phyloP scores from a whole-genome alignment of 2,113 vertebrate species.

The Cyprinus carpio region DNA sequence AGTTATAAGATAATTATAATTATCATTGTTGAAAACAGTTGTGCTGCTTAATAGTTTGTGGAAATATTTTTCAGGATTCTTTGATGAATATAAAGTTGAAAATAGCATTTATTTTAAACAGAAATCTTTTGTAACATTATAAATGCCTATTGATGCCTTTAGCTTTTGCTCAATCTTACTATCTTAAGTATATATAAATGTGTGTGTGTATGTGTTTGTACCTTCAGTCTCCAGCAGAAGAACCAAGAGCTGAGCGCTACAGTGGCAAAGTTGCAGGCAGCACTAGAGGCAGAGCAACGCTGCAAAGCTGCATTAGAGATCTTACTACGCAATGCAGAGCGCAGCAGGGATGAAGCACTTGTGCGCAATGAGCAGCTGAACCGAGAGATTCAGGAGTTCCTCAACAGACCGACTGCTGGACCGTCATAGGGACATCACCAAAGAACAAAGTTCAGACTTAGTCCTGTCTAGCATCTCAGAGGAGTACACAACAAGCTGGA shows the following conservation, averaged over 20 bases:
- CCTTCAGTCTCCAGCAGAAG: constrained; percentile 81
- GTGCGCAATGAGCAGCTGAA: constrained; percentile 78
- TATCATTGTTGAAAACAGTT: not conserved
- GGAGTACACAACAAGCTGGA: not conserved
- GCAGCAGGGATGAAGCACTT: constrained; percentile 75
- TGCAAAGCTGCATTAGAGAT: constrained; percentile 76
- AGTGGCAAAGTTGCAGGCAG: constrained; percentile 80
- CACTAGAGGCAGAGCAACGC: constrained; percentile 79
- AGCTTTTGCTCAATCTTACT: too few relatives aligned
- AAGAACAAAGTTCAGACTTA: not conserved
- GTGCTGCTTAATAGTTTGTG: too few relatives aligned
- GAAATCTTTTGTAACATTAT: too few relatives aligned
- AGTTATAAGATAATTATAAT: not conserved
- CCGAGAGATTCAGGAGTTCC: constrained; percentile 77
- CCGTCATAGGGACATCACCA: constrained; percentile 51
- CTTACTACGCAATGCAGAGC: constrained; percentile 71
- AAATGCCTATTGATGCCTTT: too few relatives aligned
- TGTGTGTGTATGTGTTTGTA: constrained; percentile 13
- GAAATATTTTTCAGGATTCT: too few relatives aligned
- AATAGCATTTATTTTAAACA: too few relatives aligned
- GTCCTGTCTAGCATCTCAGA: not conserved
- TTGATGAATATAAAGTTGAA: too few relatives aligned
- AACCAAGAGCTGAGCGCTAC: constrained; percentile 84
- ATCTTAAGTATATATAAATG: not conserved
- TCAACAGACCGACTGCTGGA: constrained; percentile 46